These are phyloP conservation scores for Proteles cristata DNA, from an alignment of 2,113 vertebrate genomes.

Conservation along the genomic window DNA sequence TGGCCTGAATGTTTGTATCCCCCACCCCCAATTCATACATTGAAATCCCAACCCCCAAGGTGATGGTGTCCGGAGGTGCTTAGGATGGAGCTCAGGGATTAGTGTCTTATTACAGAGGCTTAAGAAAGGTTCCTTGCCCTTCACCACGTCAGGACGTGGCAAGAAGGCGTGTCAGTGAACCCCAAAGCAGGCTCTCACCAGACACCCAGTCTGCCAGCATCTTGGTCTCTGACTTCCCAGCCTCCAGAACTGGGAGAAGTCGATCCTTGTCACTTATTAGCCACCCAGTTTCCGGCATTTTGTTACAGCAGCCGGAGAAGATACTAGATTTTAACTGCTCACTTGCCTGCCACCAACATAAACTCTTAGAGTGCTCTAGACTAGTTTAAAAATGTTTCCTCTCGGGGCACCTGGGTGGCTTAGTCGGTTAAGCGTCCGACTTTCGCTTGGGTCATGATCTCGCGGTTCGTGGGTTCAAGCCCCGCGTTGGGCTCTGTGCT, in stretches of 20 bases:
- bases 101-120: not conserved
- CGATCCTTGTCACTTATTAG: not conserved
- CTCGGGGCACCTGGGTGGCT: no score
- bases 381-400: no score
- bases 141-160: not conserved
- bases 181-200: not conserved
- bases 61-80: not conserved
- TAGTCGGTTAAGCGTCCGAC: no score
- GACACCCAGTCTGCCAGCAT: not conserved
- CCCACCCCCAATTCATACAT: not conserved
- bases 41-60: not conserved
- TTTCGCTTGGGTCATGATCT: no score
- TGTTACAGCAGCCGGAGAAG: not conserved
- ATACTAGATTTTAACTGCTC: not conserved
- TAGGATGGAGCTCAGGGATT: not conserved
- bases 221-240: not conserved
- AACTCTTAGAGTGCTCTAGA: not conserved
- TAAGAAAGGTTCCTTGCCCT: not conserved
- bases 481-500: no score
- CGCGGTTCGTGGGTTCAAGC: no score
- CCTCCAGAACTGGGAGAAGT: not conserved
- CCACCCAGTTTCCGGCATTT: not conserved
- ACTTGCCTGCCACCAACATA: not conserved
- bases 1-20: not conserved
- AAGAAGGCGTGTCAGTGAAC: not conserved